Percentiles rank a stretch among this genome's conserved stretches.
Conservation (phyloP, 2,888 invertebrate species). For the Microctonus brassicae region DNA sequence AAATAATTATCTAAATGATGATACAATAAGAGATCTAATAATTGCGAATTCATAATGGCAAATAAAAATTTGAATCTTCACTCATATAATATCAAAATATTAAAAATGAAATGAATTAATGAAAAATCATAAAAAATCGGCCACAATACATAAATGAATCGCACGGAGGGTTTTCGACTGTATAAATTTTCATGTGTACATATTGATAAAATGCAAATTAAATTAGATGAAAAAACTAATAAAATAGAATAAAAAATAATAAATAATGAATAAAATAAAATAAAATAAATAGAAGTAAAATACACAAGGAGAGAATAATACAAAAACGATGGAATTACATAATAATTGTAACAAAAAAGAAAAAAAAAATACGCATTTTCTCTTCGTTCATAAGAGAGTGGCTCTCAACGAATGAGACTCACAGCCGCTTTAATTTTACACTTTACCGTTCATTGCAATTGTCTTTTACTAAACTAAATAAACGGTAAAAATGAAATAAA, state of each 20-base stretch:
- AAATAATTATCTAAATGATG: background rate
- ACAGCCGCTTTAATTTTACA: conserved; percentile 16
- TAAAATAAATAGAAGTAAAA: conserved; percentile 15
- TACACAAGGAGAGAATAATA: background rate
- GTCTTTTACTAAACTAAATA: conserved; percentile 11
- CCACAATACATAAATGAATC: conserved; percentile 30
- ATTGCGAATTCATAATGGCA: background rate
- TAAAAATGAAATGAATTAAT: background rate
- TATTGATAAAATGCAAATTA: conserved; percentile 40
- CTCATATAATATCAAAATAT: background rate
- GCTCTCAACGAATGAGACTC: background rate
- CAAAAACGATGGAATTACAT: background rate
- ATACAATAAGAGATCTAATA: background rate
- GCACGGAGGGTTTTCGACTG: conserved; percentile 48
- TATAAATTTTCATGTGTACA: conserved; percentile 63
- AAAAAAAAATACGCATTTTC: conserved; percentile 26
- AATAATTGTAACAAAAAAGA: conserved; percentile 13
- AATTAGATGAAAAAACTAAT: background rate
- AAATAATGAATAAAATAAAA: conserved; percentile 19
- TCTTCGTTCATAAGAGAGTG: conserved; percentile 16
- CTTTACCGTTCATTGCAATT: conserved; percentile 27
- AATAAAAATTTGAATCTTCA: background rate
- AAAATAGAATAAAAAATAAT: conserved; percentile 8
- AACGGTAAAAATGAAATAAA: conserved; percentile 63
- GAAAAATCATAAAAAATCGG: conserved; percentile 24